Evolutionary conservation across 2,113 vertebrate species (phyloP), one percentile per base, ranked within the genome.

Genomic region (Stictonetta naevosa): DNA sequence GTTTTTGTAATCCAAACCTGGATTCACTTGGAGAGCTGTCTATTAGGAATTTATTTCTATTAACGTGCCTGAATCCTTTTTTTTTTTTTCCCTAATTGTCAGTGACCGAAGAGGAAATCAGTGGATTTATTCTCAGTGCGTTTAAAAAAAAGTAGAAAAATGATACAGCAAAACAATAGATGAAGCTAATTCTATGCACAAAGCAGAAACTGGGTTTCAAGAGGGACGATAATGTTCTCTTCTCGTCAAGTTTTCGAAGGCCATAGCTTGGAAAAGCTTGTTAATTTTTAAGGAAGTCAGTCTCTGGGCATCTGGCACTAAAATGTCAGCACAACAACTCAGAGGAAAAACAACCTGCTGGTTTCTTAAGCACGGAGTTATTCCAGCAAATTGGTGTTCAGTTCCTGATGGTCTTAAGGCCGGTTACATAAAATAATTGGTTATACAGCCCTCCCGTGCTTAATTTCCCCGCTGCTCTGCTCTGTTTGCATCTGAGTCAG

Each of bases 281-380:
- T 93, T 83, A 74, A 59, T 95, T 86, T 91, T 69, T 10, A 72
- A 92, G 85, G 76, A 91, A 95, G 34, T 46, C 22, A 83, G 50
- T 69, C 36, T 53, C 38, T 48, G 77, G 86, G 34, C 87, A 92
- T 50, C 78, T 92, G 76, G 64, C 64, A 23, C 73, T 34, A 50
- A 81, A 91, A 88, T 68, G 76, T 52, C 67, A 80, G 28, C 72
- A 34, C 83, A 71, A 66, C 91, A 75, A 38, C 72, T 58, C 18
- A 29, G 83, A 90, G 33, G 42, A 73, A 90, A 96, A 95, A 95
- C 83, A 92, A 74, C 91, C 86, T 93, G 83, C 86, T 90, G 88
- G 42, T 91, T 97, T 91, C 83, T 91, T 74, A 75, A 92, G 86
- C 76, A 10, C 79, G 9, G 84, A 92, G 82, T 88, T 77, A 81